These are phyloP conservation scores for Cryptomyrus ogoouensis DNA, from an alignment of 2,113 vertebrate species.

Conservation along the genomic window DNA sequence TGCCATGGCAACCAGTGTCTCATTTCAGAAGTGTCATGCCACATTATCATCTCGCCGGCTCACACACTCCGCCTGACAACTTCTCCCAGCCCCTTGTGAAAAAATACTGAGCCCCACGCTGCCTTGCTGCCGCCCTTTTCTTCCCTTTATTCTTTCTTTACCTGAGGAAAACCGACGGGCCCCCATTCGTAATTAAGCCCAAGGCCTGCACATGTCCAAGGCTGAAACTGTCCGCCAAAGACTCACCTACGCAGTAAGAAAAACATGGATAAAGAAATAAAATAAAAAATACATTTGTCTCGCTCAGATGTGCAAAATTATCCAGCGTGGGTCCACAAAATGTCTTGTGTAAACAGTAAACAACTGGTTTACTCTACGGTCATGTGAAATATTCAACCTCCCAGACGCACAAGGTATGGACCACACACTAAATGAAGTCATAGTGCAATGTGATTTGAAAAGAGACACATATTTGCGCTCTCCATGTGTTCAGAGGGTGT, in stretches of 20 bases:
- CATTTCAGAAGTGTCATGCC: slow-evolving; percentile 99
- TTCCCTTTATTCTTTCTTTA: slow-evolving; percentile 26
- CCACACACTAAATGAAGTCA: slow-evolving; percentile 6
- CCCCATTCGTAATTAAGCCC: slow-evolving; percentile 35
- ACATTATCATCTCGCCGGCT: slow-evolving; percentile 94
- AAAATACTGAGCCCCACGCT: slow-evolving; percentile 43
- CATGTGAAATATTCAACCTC: not conserved
- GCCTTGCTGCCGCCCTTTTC: slow-evolving; percentile 4
- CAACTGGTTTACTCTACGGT: not conserved
- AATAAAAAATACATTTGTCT: not conserved
- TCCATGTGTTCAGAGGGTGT: slow-evolving; percentile 12
- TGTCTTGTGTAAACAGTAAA: not conserved
- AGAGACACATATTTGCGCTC: slow-evolving; percentile 4
- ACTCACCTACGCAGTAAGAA: not conserved
- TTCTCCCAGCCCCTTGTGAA: slow-evolving; percentile 82
- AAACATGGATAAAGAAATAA: not conserved
- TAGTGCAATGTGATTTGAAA: slow-evolving; percentile 7
- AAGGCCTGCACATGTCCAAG: not conserved
- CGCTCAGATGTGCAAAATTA: not conserved
- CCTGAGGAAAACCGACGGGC: slow-evolving; percentile 21
- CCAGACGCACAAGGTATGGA: not conserved
- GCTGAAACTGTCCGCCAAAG: not conserved
- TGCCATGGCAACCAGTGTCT: slow-evolving; percentile 96
- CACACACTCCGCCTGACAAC: slow-evolving; percentile 89
- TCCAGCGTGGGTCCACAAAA: not conserved